Base-by-base conservation (phyloP, 2,888 invertebrate species). In the Tipula confusa region DNA sequence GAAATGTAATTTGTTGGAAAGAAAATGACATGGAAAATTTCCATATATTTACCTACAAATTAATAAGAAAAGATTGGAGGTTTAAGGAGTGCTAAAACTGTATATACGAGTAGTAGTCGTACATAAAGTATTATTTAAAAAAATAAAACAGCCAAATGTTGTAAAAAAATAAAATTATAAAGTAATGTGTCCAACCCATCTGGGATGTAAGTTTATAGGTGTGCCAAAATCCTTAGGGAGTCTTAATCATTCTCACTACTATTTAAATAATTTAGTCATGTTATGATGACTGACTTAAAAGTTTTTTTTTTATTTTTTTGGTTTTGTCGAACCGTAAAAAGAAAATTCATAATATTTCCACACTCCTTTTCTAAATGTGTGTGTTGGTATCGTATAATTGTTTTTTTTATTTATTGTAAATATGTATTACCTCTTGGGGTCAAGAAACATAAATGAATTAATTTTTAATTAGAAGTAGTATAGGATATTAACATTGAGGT, bases 211-310 rank as follows among this genome's bases (percentile, higher is more conserved):
- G 84, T 84, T 84, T 48, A 82, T 84, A 85, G 85, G 85, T 85
- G 85, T 84, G 85, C 84, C 84, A 84, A 64, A 64, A 84, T 85
- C 85, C 85, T 85, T 85, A 84, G 85, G 85, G 85, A 85, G 85
- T 85, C 85, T 85, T 85, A 64, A 64, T 64, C 64, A 64, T 64
- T 64, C 64, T 64, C 64, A 64, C 64, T 64, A 64, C 24, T 18
- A 64, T 64, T 64, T 64, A 38, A 80, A 80, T 29, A 29, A 15
- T 29, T 80, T 80, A 80, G 80, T 80, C 80, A 80, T 80, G 80
- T 80, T 29, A 80, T 80, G 29, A 64, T 64, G 64, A 80, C 80
- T 80, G 64, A 64, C 64, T 64, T 64, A 64, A 64, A 64, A 64
- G 9, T 64, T 64, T 6, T 43, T 9, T 24, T 64, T n/a, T 43